A percentile compares a stretch with the other conserved stretches of the same genome.
phyloP scores from a whole-genome alignment of 1,140 invertebrate genomes.

The Drosophila pruinosa region DNA sequence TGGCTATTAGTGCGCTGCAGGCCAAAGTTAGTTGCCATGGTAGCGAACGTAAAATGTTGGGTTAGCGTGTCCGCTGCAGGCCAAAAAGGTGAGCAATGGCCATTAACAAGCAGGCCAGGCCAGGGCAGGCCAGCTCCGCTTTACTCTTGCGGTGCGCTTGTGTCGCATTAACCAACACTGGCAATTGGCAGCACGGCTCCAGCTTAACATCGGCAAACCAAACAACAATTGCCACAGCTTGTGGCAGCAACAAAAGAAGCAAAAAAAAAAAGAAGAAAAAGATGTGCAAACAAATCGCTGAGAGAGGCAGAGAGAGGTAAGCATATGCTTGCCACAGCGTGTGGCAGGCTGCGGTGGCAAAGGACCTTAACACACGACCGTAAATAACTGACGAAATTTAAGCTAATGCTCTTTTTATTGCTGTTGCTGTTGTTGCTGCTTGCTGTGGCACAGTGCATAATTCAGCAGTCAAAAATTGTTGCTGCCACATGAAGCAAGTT shows the following conservation, averaged over 20 bases:
- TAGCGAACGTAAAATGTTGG: neutral
- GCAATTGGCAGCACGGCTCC: neutral
- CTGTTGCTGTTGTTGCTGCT: conserved; percentile 24
- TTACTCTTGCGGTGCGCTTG: neutral
- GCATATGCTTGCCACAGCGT: neutral
- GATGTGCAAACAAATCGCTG: neutral
- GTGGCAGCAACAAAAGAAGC: neutral
- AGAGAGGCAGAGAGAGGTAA: too few species aligned
- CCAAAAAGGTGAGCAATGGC: neutral
- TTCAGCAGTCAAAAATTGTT: conserved; percentile 58
- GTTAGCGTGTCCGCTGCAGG: neutral
- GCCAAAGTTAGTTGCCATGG: neutral
- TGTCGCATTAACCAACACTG: neutral
- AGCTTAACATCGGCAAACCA: neutral
- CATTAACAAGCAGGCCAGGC: neutral
- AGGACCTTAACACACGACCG: neutral
- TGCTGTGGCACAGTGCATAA: conserved; percentile 48
- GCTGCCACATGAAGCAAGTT: conserved; percentile 37
- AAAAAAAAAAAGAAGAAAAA: neutral
- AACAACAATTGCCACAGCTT: conserved; percentile 1
- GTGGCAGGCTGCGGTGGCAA: neutral
- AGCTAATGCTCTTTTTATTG: conserved; percentile 19
- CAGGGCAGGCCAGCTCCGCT: too few species aligned
- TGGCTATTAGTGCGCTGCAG: neutral
- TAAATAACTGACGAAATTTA: conserved; percentile 22